These are phyloP conservation scores for Dryobotodes eremita DNA, from an alignment of 2,888 invertebrate species.

Conservation along the genomic window DNA sequence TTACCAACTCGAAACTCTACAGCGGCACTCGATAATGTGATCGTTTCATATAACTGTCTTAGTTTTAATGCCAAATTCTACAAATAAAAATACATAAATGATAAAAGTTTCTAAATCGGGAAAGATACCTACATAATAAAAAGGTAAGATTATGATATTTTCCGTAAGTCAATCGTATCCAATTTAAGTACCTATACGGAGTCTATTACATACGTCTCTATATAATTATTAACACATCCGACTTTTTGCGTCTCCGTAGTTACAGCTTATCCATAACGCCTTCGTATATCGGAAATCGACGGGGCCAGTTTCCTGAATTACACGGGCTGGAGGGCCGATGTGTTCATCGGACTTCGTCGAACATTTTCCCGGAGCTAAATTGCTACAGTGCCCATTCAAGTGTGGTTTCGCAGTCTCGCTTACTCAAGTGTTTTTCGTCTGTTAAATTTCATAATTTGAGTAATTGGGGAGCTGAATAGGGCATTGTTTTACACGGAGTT, in stretches of 20 bases:
- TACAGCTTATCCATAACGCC: constrained; percentile 68
- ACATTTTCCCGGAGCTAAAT: constrained; percentile 61
- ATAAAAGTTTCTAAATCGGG: neutral
- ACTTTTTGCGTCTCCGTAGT: constrained; percentile 48
- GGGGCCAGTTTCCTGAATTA: constrained; percentile 74
- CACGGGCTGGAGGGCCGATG: constrained; percentile 71
- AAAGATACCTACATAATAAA: neutral
- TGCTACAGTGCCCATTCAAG: constrained; percentile 49
- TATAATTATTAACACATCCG: constrained; percentile 42
- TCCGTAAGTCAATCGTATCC: neutral
- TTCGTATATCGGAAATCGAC: constrained; percentile 71
- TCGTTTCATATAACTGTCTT: neutral
- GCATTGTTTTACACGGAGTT: constrained; percentile 36
- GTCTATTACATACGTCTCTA: neutral
- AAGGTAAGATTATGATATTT: neutral
- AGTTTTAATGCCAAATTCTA: neutral
- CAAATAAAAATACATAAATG: neutral
- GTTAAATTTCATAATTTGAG: constrained; percentile 63
- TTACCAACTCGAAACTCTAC: neutral
- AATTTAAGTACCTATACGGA: neutral
- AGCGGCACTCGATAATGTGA: neutral
- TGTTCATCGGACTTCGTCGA: constrained; percentile 65
- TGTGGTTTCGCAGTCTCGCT: constrained; percentile 45
- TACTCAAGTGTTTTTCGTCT: constrained; percentile 53
- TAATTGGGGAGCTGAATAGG: constrained; percentile 54